These are phyloP conservation scores for Pteromalus puparum DNA, from an alignment of 1,140 invertebrate genomes.

Conservation along the genomic window DNA sequence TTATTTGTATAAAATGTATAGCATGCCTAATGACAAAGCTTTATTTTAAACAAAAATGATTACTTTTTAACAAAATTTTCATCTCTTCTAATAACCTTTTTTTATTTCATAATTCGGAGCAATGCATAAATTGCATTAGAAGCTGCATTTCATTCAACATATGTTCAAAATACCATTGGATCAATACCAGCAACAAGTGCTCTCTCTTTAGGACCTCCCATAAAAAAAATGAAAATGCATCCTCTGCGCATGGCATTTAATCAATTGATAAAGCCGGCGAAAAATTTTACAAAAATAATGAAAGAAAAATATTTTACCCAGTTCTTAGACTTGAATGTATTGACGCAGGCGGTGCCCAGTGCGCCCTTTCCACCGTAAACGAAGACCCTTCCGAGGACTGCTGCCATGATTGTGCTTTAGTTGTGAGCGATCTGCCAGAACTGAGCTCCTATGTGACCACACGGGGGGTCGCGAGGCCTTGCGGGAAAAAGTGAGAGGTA, in stretches of 20 bases:
- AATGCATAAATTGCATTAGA: neutral
- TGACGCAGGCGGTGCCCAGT: slow-evolving; percentile 89
- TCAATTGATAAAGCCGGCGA: slow-evolving; percentile 7
- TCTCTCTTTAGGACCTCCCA: neutral
- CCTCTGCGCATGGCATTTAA: neutral
- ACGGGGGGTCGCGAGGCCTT: too few relatives aligned
- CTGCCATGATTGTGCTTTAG: slow-evolving; percentile 61
- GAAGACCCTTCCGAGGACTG: slow-evolving; percentile 81
- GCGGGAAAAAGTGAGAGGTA: too few relatives aligned
- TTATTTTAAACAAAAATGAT: too few relatives aligned
- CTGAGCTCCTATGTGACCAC: too few relatives aligned
- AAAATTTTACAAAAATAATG: slow-evolving; percentile 36
- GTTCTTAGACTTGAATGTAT: slow-evolving; percentile 92
- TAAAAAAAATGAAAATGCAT: neutral
- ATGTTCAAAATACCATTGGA: slow-evolving; percentile 16
- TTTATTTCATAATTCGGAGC: too few relatives aligned
- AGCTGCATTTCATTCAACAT: neutral
- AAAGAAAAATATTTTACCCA: slow-evolving; percentile 81
- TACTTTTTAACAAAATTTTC: too few relatives aligned
- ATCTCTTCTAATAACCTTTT: too few relatives aligned
- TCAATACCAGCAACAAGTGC: slow-evolving; percentile 50
- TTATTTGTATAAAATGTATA: too few relatives aligned
- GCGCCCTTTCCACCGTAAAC: slow-evolving; percentile 97
- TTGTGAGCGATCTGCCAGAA: too few relatives aligned
- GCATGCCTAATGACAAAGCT: too few relatives aligned